Evolutionary conservation across 2,888 invertebrate genomes (phyloP).

Genomic region (Amitus sp.): DNA sequence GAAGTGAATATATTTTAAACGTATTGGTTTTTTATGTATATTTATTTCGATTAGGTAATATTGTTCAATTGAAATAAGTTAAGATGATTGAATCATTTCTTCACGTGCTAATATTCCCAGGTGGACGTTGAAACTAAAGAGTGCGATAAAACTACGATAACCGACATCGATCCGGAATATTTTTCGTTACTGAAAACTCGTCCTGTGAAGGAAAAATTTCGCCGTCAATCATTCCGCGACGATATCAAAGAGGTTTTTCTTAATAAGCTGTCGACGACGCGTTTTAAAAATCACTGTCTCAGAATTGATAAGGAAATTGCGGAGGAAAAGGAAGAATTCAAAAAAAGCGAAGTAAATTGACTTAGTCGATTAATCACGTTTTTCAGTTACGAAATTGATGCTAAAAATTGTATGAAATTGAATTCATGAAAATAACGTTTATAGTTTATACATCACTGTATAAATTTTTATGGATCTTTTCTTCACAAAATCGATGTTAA

Average conservation of each 20-base stretch:
- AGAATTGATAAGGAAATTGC: slow-evolving; percentile 69
- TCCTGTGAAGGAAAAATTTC: slow-evolving; percentile 70
- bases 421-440: no score
- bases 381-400: no score
- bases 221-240: slow-evolving; percentile 70
- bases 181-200: slow-evolving; percentile 73
- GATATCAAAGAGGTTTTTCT: slow-evolving; percentile 68
- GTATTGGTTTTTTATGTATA: no score
- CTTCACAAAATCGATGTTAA: no score
- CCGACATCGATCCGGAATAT: slow-evolving; percentile 75
- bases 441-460: no score
- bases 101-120: slow-evolving; percentile 33
- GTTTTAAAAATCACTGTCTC: slow-evolving; percentile 66
- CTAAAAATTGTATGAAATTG: no score
- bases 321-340: slow-evolving; percentile 68
- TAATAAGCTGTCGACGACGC: slow-evolving; percentile 68
- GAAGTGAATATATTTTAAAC: no score
- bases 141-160: slow-evolving; percentile 68
- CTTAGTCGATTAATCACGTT: no score
- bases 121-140: slow-evolving; percentile 46
- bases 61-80: background rate
- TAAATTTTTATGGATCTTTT: no score
- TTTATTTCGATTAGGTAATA: background rate
- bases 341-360: slow-evolving; percentile 65
- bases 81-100: background rate